These are phyloP conservation scores for Cyrtorhinus lividipennis DNA, from an alignment of 1,140 invertebrate genomes.

Conservation along the genomic window DNA sequence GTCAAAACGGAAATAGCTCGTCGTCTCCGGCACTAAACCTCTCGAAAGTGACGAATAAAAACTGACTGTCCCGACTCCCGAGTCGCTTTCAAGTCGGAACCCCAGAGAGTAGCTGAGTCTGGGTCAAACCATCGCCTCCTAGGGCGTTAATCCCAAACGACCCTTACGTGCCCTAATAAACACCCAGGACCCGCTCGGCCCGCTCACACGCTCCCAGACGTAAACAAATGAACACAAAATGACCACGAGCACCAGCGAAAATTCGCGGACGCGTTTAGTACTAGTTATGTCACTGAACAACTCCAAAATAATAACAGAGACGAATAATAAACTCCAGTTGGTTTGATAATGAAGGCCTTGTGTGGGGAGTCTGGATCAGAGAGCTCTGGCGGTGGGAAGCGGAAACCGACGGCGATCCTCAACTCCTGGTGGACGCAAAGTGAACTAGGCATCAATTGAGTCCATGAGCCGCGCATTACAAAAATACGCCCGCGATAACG, in stretches of 20 bases:
- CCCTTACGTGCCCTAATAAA: not conserved
- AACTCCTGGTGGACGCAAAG: too few species aligned
- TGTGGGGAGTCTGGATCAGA: too few species aligned
- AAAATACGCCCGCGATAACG: too few species aligned
- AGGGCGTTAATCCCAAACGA: not conserved
- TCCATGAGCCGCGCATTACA: too few species aligned
- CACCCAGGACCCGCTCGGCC: not conserved
- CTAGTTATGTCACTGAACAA: not conserved
- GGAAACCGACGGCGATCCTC: too few species aligned
- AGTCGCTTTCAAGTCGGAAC: not conserved
- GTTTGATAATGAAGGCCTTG: slow-evolving; percentile 2
- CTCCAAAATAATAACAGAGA: not conserved
- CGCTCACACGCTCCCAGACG: not conserved
- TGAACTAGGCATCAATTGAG: too few species aligned
- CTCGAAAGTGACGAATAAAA: not conserved
- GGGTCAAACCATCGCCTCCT: slow-evolving; percentile 8
- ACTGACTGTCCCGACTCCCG: not conserved
- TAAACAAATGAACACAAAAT: not conserved
- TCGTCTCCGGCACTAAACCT: not conserved
- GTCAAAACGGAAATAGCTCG: not conserved
- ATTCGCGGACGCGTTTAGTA: not conserved
- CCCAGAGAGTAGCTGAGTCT: not conserved
- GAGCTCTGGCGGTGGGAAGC: too few species aligned
- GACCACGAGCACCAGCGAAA: not conserved
- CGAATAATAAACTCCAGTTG: not conserved